phyloP scores from a whole-genome alignment of 2,888 invertebrate species.

The Spialia ferax region DNA sequence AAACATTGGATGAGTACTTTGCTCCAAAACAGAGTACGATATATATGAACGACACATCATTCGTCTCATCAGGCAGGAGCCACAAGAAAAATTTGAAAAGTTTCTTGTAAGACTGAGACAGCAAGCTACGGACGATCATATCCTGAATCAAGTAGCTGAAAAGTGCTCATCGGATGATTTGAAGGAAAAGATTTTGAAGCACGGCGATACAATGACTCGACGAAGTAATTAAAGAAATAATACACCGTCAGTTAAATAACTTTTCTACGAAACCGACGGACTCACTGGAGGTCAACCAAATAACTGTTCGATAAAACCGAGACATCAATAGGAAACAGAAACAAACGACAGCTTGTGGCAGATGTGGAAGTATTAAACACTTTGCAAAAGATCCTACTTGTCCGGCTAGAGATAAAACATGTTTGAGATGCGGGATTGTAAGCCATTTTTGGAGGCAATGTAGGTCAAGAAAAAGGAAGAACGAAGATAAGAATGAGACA shows the following conservation, averaged over 20 bases:
- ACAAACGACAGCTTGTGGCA: constrained; percentile 8
- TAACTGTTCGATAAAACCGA: background rate
- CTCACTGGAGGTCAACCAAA: constrained; percentile 2
- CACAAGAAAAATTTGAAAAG: constrained; percentile 54
- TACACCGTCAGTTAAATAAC: constrained; percentile 23
- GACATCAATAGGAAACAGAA: background rate
- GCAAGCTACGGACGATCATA: constrained; percentile 32
- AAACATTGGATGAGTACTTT: constrained; percentile 3
- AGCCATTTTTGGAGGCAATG: constrained; percentile 42
- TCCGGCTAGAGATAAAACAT: constrained; percentile 30
- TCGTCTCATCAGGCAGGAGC: constrained; percentile 51
- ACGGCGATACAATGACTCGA: constrained; percentile 45
- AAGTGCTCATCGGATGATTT: constrained; percentile 39
- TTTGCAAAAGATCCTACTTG: constrained; percentile 24
- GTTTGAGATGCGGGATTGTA: constrained; percentile 38
- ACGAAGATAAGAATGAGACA: background rate
- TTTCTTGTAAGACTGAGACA: constrained; percentile 50
- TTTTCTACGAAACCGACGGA: background rate
- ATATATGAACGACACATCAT: constrained; percentile 28
- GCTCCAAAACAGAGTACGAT: background rate
- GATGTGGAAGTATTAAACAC: constrained; percentile 38
- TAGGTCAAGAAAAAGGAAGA: constrained; percentile 28
- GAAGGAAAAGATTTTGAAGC: constrained; percentile 44
- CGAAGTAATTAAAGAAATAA: constrained; percentile 44
- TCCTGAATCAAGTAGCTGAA: constrained; percentile 43